These are phyloP conservation scores for Embidobia sp. DNA, from an alignment of 2,888 invertebrate species.

Conservation along the genomic window DNA sequence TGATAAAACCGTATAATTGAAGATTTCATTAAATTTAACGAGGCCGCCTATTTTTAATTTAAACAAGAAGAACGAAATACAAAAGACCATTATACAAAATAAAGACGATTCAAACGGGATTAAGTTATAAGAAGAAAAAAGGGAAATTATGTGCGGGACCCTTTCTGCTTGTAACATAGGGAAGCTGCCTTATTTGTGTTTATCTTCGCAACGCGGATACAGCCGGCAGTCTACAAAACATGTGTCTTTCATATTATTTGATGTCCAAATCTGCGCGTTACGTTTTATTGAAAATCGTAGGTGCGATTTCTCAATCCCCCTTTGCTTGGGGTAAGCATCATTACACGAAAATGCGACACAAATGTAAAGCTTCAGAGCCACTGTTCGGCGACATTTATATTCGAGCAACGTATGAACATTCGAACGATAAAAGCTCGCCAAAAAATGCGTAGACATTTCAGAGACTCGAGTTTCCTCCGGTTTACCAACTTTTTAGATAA, in stretches of 20 bases:
- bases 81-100: no score
- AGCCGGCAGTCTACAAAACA: constrained; percentile 25
- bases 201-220: constrained; percentile 30
- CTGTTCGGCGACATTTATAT: constrained; percentile 33
- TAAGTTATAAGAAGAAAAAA: constrained; percentile 10
- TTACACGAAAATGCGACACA: constrained; percentile 20
- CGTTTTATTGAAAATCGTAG: constrained; percentile 53
- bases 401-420: constrained; percentile 14
- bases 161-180: neutral
- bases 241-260: constrained; percentile 59
- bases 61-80: no score
- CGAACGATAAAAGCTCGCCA: constrained; percentile 11
- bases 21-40: no score
- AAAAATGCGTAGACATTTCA: constrained; percentile 14
- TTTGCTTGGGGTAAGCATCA: constrained; percentile 21
- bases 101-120: no score
- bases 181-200: constrained; percentile 38
- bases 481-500: constrained; percentile 12
- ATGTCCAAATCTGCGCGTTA: constrained; percentile 48
- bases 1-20: no score
- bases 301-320: constrained; percentile 37
- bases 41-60: no score
- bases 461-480: neutral
- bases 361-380: constrained; percentile 34
- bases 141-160: neutral